Base-by-base conservation (phyloP, 2,113 vertebrate species). In the Plotosus lineatus region DNA sequence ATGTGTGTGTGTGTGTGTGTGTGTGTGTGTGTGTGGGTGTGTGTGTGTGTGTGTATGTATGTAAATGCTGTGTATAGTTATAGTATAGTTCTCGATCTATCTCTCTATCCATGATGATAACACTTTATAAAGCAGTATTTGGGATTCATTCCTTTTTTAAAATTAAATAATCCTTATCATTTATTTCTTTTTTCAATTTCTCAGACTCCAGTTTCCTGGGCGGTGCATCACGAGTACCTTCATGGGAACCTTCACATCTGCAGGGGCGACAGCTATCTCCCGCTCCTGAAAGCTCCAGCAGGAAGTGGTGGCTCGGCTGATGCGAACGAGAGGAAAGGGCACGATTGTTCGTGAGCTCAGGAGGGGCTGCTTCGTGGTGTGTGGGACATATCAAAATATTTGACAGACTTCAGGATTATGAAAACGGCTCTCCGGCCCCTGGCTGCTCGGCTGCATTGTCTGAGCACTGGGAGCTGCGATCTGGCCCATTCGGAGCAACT, bases 341-440 rank as follows among this genome's bases (percentile, higher is more conserved):
- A 8, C 60, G 51, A 83, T 83, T 76, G 77, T 79, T 48, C 36
- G 11, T 15, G 56, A 44, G 87, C 95, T 91, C 95, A 95, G 96
- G 96, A 96, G 96, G 96, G 96, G 96, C 95, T 92, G 95, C 94
- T 91, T 94, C 96, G 94, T 96, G 95, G 95, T 95, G 97, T 94
- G 96, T 95, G 95, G 95, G 95, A 97, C 96, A 94, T 94, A 95
- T 99, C 96, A 97, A 96, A 97, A 96, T 97, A 97, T 97, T 94
- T 98, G 97, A 99, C 97, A 98, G 96, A 95, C 95, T 95, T 97
- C 94, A 97, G 95, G 95, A 95, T 95, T 95, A 95, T 95, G 95
- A 96, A 97, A 96, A 96, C 94, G 94, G 91, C 92, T 90, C 84
- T 79, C 94, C 89, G 94, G 82, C 94, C 94, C 93, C 90, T 87